Evolutionary conservation across 23 tunicate species (phyloP).

Genomic region (Oikopleura dioica): DNA sequence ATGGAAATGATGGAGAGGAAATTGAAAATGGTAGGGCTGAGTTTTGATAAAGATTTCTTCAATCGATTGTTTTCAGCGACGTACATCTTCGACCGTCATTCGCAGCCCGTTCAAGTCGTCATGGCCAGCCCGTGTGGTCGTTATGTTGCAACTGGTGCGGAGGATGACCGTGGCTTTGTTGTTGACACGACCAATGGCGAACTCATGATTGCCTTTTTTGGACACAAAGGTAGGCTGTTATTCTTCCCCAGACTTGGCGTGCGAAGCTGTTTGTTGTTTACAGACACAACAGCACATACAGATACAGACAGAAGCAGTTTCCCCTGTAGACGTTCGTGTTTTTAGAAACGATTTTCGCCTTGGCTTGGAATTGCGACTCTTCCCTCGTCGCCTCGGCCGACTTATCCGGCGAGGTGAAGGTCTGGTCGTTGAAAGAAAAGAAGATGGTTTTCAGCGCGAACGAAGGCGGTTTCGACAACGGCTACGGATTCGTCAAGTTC

Average conservation of each 20-base stretch:
- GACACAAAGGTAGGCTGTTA: neutral
- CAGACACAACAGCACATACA: too few species aligned
- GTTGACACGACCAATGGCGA: neutral
- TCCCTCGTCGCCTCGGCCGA: neutral
- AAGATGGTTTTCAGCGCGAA: neutral
- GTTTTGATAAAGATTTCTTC: neutral
- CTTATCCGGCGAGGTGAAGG: neutral
- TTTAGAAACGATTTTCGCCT: neutral
- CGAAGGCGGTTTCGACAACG: neutral
- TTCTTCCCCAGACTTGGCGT: neutral
- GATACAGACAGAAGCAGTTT: too few species aligned
- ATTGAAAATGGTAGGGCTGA: neutral
- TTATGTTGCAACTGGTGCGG: neutral
- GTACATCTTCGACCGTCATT: neutral
- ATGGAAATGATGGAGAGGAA: neutral
- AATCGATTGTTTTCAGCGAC: neutral
- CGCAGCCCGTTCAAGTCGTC: neutral
- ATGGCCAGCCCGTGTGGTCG: neutral
- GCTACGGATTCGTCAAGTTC: neutral
- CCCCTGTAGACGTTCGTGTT: neutral
- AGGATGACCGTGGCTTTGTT: neutral
- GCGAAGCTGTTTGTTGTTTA: too few species aligned
- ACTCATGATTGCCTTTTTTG: neutral
- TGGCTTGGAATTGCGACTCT: neutral
- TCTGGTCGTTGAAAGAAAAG: neutral